Percentiles rank a stretch among this genome's conserved stretches.
These are phyloP conservation scores for Calephelis perditalis DNA, from an alignment of 2,888 invertebrate genomes.

Conservation along the genomic window DNA sequence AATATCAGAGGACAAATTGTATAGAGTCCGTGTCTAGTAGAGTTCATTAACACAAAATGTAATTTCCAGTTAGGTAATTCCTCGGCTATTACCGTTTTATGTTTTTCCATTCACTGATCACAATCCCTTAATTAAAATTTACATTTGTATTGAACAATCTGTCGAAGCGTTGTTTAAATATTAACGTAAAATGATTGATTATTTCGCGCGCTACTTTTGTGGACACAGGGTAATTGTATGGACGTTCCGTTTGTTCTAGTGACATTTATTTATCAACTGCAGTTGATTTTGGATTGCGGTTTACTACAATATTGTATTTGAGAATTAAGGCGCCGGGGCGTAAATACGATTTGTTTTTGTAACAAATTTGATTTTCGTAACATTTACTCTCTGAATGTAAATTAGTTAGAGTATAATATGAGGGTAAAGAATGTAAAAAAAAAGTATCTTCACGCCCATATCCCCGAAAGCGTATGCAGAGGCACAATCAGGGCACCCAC, in stretches of 20 bases:
- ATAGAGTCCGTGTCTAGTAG: too few relatives aligned
- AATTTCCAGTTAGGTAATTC: neutral
- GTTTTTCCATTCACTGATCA: neutral
- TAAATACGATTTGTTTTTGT: too few relatives aligned
- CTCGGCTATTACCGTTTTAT: neutral
- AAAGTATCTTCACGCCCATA: too few relatives aligned
- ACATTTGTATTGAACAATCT: neutral
- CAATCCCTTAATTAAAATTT: neutral
- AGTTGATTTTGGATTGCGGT: constrained; percentile 4
- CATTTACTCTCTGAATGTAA: too few relatives aligned
- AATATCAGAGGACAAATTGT: too few relatives aligned
- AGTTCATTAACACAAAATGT: neutral
- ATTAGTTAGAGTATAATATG: too few relatives aligned
- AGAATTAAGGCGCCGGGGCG: too few relatives aligned
- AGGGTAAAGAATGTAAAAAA: too few relatives aligned
- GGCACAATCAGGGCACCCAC: too few relatives aligned
- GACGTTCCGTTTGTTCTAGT: constrained; percentile 22
- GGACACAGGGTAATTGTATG: constrained; percentile 31
- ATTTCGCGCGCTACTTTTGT: constrained; percentile 26
- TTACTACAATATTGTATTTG: constrained; percentile 4
- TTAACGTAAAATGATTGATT: constrained; percentile 34
- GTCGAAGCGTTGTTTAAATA: constrained; percentile 15
- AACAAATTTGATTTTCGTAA: too few relatives aligned
- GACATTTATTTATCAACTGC: constrained; percentile 2
- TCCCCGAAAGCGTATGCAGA: too few relatives aligned